These are phyloP conservation scores for Melipona quadrifasciata DNA, from an alignment of 1,140 invertebrate genomes.

Conservation along the genomic window DNA sequence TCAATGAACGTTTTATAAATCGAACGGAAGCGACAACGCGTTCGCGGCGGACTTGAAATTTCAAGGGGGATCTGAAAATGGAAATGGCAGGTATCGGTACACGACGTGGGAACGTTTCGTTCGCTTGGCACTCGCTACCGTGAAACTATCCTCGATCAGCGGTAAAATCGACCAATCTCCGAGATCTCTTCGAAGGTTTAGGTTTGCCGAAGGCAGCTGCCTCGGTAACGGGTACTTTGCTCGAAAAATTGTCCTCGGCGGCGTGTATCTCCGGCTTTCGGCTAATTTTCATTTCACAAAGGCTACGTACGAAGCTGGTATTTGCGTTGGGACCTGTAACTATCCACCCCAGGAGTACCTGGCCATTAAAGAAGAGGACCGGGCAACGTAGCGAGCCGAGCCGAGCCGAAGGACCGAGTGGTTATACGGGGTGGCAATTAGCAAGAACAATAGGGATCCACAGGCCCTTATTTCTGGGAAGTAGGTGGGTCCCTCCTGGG, in stretches of 20 bases:
- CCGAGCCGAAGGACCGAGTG: constrained; percentile 31
- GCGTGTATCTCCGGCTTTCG: constrained; percentile 50
- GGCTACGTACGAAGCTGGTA: constrained; percentile 56
- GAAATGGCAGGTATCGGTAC: background rate
- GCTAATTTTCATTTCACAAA: constrained; percentile 64
- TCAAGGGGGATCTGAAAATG: too few relatives aligned
- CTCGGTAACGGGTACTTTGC: background rate
- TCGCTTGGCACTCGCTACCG: background rate
- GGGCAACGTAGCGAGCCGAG: constrained; percentile 10
- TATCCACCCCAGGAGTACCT: constrained; percentile 55
- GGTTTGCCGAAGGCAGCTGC: background rate
- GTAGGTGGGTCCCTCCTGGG: constrained; percentile 66
- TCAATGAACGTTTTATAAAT: background rate
- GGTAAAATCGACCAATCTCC: background rate
- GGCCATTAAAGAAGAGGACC: constrained; percentile 58
- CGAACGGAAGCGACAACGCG: background rate
- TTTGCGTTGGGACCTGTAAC: constrained; percentile 71
- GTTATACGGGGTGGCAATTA: constrained; percentile 74
- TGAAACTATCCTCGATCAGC: background rate
- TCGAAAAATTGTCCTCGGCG: constrained; percentile 33
- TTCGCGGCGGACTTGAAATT: background rate
- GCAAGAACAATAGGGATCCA: constrained; percentile 75
- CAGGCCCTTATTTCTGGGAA: constrained; percentile 72
- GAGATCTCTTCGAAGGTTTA: background rate
- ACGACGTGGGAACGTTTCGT: background rate